Conservation (phyloP, 2,797 vertebrate species). For the Sebastes minor region DNA sequence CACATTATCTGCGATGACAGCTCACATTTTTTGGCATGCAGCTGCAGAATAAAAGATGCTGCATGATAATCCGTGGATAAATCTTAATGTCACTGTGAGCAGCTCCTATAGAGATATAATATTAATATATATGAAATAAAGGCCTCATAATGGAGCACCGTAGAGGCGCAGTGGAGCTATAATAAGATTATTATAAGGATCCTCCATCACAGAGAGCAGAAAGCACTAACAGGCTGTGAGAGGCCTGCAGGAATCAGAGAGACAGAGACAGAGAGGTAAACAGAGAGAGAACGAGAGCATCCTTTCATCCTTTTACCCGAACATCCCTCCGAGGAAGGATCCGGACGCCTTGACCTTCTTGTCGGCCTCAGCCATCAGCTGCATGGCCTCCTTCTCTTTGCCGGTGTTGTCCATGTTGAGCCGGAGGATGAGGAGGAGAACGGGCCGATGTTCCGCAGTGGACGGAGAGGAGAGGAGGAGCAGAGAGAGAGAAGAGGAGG, state of each 20-base stretch:
- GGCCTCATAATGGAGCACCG: neutral
- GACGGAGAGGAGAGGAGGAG: slow-evolving; percentile 8
- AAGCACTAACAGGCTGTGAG: neutral
- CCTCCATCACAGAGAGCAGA: neutral
- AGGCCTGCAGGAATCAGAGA: slow-evolving; percentile 23
- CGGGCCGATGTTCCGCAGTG: slow-evolving; percentile 63
- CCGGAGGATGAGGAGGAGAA: slow-evolving; percentile 20
- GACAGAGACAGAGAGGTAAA: slow-evolving; percentile 34
- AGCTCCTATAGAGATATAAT: neutral
- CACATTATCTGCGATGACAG: slow-evolving; percentile 6
- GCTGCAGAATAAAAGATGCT: neutral
- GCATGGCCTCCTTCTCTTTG: slow-evolving; percentile 96
- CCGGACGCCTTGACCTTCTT: slow-evolving; percentile 96
- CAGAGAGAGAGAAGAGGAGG: slow-evolving; percentile 5
- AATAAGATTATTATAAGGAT: neutral
- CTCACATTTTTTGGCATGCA: neutral
- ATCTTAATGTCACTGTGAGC: slow-evolving; percentile 21
- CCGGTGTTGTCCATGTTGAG: slow-evolving; percentile 90
- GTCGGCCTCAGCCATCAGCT: slow-evolving; percentile 97
- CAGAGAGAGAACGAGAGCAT: slow-evolving; percentile 13
- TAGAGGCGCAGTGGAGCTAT: neutral
- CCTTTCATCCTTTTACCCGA: slow-evolving; percentile 84
- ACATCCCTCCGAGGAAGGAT: slow-evolving; percentile 94
- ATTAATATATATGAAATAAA: neutral
- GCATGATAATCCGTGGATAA: neutral